phyloP scores from a whole-genome alignment of 2,797 vertebrate genomes.

The Lutjanus campechanus region DNA sequence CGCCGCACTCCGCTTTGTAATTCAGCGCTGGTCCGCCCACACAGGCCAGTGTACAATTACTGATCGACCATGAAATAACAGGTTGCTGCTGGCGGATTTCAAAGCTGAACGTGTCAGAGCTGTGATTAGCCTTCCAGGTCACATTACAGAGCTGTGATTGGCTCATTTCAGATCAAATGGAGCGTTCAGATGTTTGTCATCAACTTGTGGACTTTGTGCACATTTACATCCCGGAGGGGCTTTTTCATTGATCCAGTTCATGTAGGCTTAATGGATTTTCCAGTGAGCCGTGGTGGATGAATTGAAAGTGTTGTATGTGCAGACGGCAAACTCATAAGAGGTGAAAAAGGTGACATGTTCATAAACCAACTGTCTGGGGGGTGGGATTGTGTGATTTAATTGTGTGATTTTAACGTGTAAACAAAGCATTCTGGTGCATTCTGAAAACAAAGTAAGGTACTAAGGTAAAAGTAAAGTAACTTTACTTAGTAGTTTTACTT shows the following conservation, averaged over 20 bases:
- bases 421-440: too few relatives aligned
- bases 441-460: too few relatives aligned
- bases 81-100: slow-evolving; percentile 41
- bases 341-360: too few relatives aligned
- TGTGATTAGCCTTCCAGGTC: slow-evolving; percentile 41
- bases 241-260: not conserved
- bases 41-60: slow-evolving; percentile 51
- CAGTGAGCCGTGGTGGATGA: not conserved
- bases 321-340: too few relatives aligned
- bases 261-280: not conserved
- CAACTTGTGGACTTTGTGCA: not conserved
- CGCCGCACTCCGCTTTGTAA: slow-evolving; percentile 34
- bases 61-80: slow-evolving; percentile 48
- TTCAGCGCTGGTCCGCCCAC: slow-evolving; percentile 42
- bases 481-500: too few relatives aligned
- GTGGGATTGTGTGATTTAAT: too few relatives aligned
- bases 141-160: slow-evolving; percentile 33
- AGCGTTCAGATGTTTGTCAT: not conserved
- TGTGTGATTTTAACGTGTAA: too few relatives aligned
- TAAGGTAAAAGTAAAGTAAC: too few relatives aligned
- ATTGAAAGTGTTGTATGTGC: too few relatives aligned
- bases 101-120: slow-evolving; percentile 41
- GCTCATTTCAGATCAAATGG: slow-evolving; percentile 47
- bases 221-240: not conserved
- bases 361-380: too few relatives aligned